Conservation (phyloP, 2,888 invertebrate genomes). For the Cryptophagus acutangulus region DNA sequence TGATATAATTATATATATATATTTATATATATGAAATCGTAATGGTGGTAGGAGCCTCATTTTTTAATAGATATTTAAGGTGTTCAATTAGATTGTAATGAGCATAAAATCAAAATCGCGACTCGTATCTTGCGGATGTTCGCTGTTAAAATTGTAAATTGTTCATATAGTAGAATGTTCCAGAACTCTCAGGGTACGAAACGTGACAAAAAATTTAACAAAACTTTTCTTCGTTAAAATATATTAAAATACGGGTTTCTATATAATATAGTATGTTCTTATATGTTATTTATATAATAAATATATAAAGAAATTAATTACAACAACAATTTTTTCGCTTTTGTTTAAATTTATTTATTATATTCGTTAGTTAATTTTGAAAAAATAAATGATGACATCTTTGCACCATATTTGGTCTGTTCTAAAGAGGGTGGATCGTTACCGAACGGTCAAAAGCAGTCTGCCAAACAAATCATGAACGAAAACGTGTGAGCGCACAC, state of each 20-base stretch:
- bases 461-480: too few species aligned
- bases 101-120: slow-evolving; percentile 49
- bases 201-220: slow-evolving; percentile 38
- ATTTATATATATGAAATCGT: slow-evolving; percentile 4
- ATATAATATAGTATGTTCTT: slow-evolving; percentile 40
- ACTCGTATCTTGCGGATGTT: slow-evolving; percentile 42
- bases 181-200: slow-evolving; percentile 43
- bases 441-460: too few species aligned
- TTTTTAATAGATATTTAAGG: slow-evolving; percentile 24
- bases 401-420: too few species aligned
- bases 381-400: too few species aligned
- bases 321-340: too few species aligned
- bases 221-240: slow-evolving; percentile 42
- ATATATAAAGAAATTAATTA: too few species aligned
- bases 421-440: too few species aligned
- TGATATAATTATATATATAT: too few species aligned
- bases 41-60: slow-evolving; percentile 5
- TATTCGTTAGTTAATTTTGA: too few species aligned
- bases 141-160: slow-evolving; percentile 41
- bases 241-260: slow-evolving; percentile 44
- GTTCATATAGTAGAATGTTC: slow-evolving; percentile 46
- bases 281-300: slow-evolving; percentile 38
- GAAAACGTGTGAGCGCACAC: too few species aligned
- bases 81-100: slow-evolving; percentile 41
- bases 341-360: too few species aligned